Percentiles rank a stretch among this genome's conserved stretches.
Conservation (phyloP, 37 sponge, comb jelly and placozoan genomes). For the Amphimedon queenslandica region DNA sequence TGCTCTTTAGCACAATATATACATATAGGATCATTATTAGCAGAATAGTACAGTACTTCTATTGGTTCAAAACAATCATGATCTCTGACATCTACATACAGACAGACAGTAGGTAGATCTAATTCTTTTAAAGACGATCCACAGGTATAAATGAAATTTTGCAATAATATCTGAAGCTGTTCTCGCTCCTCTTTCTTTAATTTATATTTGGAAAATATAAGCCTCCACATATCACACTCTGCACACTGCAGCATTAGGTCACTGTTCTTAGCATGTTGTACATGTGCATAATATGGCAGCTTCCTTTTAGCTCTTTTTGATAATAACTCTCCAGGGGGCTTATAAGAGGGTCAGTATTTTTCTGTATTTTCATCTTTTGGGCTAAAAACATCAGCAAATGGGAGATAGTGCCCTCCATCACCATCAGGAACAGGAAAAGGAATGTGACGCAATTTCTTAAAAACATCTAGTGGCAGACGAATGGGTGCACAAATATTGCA, state of each 20-base stretch:
- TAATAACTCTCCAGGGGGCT: not conserved
- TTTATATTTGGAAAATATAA: slow-evolving; percentile 38
- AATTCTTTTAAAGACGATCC: slow-evolving; percentile 23
- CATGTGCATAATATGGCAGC: slow-evolving; percentile 36
- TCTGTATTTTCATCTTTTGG: slow-evolving; percentile 12
- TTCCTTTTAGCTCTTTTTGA: not conserved
- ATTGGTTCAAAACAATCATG: slow-evolving; percentile 28
- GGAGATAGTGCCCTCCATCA: slow-evolving; percentile 27
- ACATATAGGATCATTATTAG: no score
- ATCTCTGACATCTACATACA: slow-evolving; percentile 9
- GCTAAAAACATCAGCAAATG: slow-evolving; percentile 19
- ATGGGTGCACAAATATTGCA: slow-evolving; percentile 36
- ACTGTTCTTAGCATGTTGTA: slow-evolving; percentile 38
- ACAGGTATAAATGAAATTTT: slow-evolving; percentile 20
- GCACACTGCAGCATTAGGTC: slow-evolving; percentile 38
- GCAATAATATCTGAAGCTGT: slow-evolving; percentile 10
- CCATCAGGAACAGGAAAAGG: slow-evolving; percentile 18
- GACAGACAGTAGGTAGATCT: not conserved
- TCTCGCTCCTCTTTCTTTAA: slow-evolving; percentile 1
- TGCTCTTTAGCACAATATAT: no score
- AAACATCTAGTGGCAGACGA: slow-evolving; percentile 7
- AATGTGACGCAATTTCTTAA: slow-evolving; percentile 1
- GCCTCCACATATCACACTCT: slow-evolving; percentile 33
- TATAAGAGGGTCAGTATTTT: slow-evolving; percentile 10
- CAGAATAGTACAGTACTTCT: slow-evolving; percentile 56